Base-by-base conservation (phyloP, 2,113 vertebrate genomes). In the Dendrocopos noguchii region DNA sequence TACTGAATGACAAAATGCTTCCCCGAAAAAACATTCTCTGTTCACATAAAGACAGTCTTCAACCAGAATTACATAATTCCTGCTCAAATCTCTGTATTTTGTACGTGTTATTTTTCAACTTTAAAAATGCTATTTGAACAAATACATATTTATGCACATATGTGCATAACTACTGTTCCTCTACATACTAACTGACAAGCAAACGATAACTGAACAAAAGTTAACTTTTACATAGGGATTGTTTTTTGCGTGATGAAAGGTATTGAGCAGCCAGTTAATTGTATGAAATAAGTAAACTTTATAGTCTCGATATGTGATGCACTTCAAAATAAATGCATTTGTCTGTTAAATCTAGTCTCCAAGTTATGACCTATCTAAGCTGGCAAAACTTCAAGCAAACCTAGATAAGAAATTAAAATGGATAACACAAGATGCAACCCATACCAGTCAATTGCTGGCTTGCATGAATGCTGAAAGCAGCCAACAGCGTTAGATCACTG, bases 141-240 rank as follows among this genome's bases (percentile, higher is more conserved):
- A 63, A 66, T 5, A 42, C 0, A n/a, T 0, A 0, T 31, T 73
- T 68, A 66, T 3, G 3, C 3, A 1, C 17, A 36, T 21, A 27
- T 16, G 61, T 8, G 36, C 5, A 55, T 33, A 42, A 15, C 61
- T 6, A 50, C 20, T 50, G 15, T 7, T 44, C 67, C 28, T n/a
- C 17, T 65, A 47, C 5, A 65, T 7, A n/a, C 13, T 36, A 56
- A n/a, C 1, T n/a, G 15, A 68, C 17, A 82, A 74, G 20, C 4
- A 61, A 17, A 47, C 7, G 28, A 47, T 19, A 50, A 88, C 15
- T 63, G 15, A 5, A 25, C 31, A 39, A 63, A 4, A 61, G 5
- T 29, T 47, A 74, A 33, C 29, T 74, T 88, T 18, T 47, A 55
- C 17, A 61, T 5, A 10, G 28, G 6, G 6, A 24, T 31, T 56